Conservation (phyloP, 1,140 invertebrate species). For the Heliconius melpomene region DNA sequence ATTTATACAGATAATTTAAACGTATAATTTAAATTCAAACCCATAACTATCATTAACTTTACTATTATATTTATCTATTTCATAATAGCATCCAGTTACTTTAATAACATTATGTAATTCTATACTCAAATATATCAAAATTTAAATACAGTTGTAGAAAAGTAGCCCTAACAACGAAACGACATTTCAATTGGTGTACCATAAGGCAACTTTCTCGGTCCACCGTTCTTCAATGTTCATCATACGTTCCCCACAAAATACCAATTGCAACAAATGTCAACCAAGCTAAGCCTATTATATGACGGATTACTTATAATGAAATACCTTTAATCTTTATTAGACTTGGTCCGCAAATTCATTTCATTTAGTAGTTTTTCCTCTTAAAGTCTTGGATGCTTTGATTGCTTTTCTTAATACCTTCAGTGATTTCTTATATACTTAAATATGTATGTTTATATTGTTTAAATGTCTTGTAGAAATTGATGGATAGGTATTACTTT, state of each 20-base stretch:
- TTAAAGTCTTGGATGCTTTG: conserved; percentile 45
- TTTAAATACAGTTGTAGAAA: background rate
- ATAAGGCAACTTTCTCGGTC: conserved; percentile 39
- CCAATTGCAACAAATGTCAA: conserved; percentile 74
- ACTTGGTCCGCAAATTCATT: conserved; percentile 59
- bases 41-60: too few species aligned
- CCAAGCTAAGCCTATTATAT: conserved; percentile 71
- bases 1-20: too few species aligned
- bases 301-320: conserved; percentile 76
- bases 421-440: conserved; percentile 8
- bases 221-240: conserved; percentile 43
- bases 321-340: conserved; percentile 79
- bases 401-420: conserved; percentile 47
- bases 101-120: too few species aligned
- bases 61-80: too few species aligned
- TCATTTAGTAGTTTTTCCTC: conserved; percentile 62
- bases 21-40: too few species aligned
- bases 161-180: background rate
- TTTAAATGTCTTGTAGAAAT: background rate
- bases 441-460: background rate
- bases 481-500: too few species aligned
- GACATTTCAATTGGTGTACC: conserved; percentile 29
- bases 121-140: background rate
- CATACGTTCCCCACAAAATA: conserved; percentile 37
- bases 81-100: too few species aligned